A percentile compares a stretch with the other conserved stretches of the same genome.
phyloP scores from a whole-genome alignment of 1,140 invertebrate species.

The Diorhabda elongata region DNA sequence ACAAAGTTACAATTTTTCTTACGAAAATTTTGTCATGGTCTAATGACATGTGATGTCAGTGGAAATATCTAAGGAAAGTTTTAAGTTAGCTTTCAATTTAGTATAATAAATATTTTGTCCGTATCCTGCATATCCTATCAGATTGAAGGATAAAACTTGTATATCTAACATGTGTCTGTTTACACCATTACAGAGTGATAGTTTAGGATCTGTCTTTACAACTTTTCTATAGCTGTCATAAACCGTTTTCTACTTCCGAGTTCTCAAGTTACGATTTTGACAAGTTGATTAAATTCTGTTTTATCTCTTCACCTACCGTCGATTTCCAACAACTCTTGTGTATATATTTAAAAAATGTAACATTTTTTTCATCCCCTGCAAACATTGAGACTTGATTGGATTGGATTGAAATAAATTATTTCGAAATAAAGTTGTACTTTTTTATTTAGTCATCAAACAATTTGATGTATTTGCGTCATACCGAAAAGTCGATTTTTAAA shows the following conservation, averaged over 20 bases:
- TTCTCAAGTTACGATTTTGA: not conserved
- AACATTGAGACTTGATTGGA: too few species aligned
- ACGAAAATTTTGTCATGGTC: not conserved
- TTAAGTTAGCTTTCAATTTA: too few species aligned
- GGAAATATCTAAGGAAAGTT: not conserved
- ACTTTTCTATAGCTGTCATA: slow-evolving; percentile 2
- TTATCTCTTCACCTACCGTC: not conserved
- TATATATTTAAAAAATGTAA: too few species aligned
- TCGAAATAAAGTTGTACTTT: too few species aligned
- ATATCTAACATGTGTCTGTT: not conserved
- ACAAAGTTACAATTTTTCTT: slow-evolving; percentile 12
- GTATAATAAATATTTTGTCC: too few species aligned
- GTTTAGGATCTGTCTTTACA: not conserved
- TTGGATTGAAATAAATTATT: too few species aligned
- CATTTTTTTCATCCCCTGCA: too few species aligned
- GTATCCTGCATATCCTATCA: not conserved
- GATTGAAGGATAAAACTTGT: slow-evolving; percentile 1
- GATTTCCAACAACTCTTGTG: not conserved
- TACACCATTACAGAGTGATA: not conserved
- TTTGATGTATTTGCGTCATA: too few species aligned
- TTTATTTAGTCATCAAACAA: too few species aligned
- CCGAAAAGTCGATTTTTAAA: too few species aligned
- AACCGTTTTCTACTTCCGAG: not conserved
- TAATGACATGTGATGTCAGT: not conserved
- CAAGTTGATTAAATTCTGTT: slow-evolving; percentile 3